These are phyloP conservation scores for Mallotus villosus DNA, from an alignment of 2,797 vertebrate genomes.

Conservation along the genomic window DNA sequence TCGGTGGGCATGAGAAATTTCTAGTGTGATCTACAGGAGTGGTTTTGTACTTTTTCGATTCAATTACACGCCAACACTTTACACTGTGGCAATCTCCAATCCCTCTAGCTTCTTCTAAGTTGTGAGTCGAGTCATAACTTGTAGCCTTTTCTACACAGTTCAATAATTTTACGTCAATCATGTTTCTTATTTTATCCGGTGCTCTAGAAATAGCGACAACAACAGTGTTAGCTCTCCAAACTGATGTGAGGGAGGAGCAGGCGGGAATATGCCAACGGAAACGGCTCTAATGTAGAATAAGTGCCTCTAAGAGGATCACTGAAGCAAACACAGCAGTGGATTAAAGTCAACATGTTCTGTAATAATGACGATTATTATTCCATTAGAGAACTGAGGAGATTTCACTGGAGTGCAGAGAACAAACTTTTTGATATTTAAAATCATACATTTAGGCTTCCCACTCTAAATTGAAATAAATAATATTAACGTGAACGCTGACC, in stretches of 20 bases:
- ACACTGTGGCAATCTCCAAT: conserved; percentile 64
- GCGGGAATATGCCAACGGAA: conserved; percentile 55
- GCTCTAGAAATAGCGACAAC: conserved; percentile 62
- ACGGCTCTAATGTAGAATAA: conserved; percentile 66
- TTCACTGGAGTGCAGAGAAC: conserved; percentile 26
- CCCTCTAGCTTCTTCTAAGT: conserved; percentile 55
- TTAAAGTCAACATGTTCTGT: conserved; percentile 59
- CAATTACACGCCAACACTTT: conserved; percentile 71
- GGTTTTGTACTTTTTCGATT: conserved; percentile 72
- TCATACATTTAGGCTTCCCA: neutral
- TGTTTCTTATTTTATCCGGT: conserved; percentile 61
- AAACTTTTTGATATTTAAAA: neutral
- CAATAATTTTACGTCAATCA: conserved; percentile 67
- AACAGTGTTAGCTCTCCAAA: conserved; percentile 30
- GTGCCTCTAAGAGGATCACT: conserved; percentile 65
- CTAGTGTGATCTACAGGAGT: conserved; percentile 53
- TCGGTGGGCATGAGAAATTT: conserved; percentile 63
- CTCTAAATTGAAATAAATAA: no score
- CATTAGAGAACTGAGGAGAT: conserved; percentile 21
- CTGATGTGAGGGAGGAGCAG: conserved; percentile 48
- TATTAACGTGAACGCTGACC: conserved; percentile 4
- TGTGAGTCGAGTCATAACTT: conserved; percentile 69
- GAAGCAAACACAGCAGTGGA: conserved; percentile 56
- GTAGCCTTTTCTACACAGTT: conserved; percentile 56
- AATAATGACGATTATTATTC: conserved; percentile 29